These are phyloP conservation scores for Oryzias melastigma DNA, from an alignment of 2,113 vertebrate genomes.

Conservation along the genomic window DNA sequence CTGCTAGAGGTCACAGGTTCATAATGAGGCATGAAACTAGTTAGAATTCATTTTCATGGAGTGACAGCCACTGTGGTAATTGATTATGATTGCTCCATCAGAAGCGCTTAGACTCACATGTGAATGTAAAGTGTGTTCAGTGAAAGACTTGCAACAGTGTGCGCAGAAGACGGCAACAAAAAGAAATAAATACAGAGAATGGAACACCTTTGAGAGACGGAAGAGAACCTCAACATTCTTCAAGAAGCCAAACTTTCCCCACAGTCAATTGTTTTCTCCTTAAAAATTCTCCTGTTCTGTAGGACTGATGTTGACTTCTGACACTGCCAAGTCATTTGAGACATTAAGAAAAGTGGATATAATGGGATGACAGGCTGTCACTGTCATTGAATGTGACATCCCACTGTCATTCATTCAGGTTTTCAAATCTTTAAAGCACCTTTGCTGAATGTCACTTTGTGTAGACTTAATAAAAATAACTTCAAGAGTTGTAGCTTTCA, in stretches of 20 bases:
- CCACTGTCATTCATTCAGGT: no score
- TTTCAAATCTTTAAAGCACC: no score
- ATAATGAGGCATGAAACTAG: slow-evolving; percentile 36
- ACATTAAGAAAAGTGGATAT: not conserved
- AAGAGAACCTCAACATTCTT: not conserved
- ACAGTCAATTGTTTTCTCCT: not conserved
- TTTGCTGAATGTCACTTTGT: no score
- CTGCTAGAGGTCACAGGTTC: slow-evolving; percentile 32
- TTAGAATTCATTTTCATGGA: slow-evolving; percentile 41
- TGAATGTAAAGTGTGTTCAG: slow-evolving; percentile 24
- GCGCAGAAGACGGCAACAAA: not conserved
- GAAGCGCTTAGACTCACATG: slow-evolving; percentile 14
- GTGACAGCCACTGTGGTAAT: slow-evolving; percentile 29
- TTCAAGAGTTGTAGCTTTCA: no score
- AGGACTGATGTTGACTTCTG: not conserved
- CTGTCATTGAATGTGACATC: not conserved
- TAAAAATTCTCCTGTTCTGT: not conserved
- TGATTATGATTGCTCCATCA: slow-evolving; percentile 26
- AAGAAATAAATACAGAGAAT: not conserved
- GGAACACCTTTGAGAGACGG: not conserved
- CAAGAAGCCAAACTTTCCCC: not conserved
- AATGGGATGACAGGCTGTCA: not conserved
- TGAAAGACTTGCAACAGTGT: not conserved
- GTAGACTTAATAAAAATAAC: no score
- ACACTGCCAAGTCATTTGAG: not conserved